Percentiles rank a stretch among this genome's conserved stretches.
Conservation (phyloP, 2,113 vertebrate genomes). For the Oreochromis aureus region DNA sequence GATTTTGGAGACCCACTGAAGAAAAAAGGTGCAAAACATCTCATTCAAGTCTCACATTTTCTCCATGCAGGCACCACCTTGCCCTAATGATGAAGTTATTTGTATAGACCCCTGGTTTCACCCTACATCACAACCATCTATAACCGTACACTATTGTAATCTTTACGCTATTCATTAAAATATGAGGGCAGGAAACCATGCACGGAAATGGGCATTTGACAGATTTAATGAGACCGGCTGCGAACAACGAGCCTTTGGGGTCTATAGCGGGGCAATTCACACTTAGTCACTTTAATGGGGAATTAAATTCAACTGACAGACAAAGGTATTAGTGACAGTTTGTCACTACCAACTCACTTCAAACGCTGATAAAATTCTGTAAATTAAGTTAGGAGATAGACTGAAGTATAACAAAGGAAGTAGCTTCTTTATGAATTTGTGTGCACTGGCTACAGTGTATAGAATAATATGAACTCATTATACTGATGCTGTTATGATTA, state of each 20-base stretch:
- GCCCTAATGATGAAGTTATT: slow-evolving; percentile 16
- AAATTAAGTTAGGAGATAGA: neutral
- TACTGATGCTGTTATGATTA: neutral
- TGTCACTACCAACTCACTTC: slow-evolving; percentile 25
- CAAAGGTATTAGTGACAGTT: slow-evolving; percentile 31
- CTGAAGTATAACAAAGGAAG: slow-evolving; percentile 8
- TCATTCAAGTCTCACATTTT: neutral
- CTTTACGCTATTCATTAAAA: slow-evolving; percentile 42
- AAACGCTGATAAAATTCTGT: neutral
- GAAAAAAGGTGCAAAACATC: neutral
- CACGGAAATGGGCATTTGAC: slow-evolving; percentile 49
- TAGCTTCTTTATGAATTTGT: neutral
- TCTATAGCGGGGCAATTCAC: slow-evolving; percentile 27
- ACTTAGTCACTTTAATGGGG: slow-evolving; percentile 52
- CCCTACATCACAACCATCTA: neutral
- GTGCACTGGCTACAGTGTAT: neutral
- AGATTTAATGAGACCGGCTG: slow-evolving; percentile 56
- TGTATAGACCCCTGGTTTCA: neutral
- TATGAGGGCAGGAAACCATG: slow-evolving; percentile 28
- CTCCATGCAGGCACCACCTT: neutral
- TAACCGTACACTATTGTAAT: slow-evolving; percentile 36
- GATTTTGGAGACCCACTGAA: neutral
- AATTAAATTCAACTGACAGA: slow-evolving; percentile 56
- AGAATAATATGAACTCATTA: neutral
- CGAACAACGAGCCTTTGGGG: slow-evolving; percentile 40